These are phyloP conservation scores for Drosophila erecta DNA, from an alignment of 1,140 invertebrate genomes.

Conservation along the genomic window DNA sequence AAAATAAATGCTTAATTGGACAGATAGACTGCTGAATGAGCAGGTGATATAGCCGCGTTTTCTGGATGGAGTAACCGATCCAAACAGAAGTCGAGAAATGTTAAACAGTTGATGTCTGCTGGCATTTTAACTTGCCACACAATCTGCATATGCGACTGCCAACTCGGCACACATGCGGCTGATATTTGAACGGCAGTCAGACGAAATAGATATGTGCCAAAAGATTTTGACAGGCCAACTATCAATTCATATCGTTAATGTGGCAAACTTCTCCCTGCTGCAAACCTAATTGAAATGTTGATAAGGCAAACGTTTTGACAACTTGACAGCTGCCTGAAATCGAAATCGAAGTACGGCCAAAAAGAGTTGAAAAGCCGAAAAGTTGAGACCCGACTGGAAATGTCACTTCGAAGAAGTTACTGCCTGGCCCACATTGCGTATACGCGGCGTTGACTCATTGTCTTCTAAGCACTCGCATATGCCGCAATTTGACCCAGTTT, in stretches of 20 bases:
- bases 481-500: conserved; percentile 68
- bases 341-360: conserved; percentile 1
- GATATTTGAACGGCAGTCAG: conserved; percentile 65
- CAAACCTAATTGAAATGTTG: conserved; percentile 74
- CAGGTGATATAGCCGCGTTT: conserved; percentile 25
- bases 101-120: conserved; percentile 36
- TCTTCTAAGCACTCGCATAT: conserved; percentile 45
- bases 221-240: conserved; percentile 75
- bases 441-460: conserved; percentile 77
- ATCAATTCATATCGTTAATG: conserved; percentile 60
- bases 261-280: conserved; percentile 51
- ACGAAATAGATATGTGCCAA: conserved; percentile 77
- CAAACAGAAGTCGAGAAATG: conserved; percentile 34
- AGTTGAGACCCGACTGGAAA: conserved; percentile 19
- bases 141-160: conserved; percentile 66
- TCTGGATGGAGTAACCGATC: conserved; percentile 24
- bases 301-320: conserved; percentile 74
- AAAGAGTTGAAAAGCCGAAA: not conserved
- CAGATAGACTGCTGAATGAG: conserved; percentile 77
- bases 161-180: conserved; percentile 40
- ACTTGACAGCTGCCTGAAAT: conserved; percentile 47
- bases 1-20: conserved; percentile 79
- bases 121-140: conserved; percentile 67
- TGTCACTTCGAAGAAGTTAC: conserved; percentile 61
- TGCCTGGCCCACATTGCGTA: conserved; percentile 72